These are phyloP conservation scores for Danio aesculapii DNA, from an alignment of 2,797 vertebrate species.

Conservation along the genomic window DNA sequence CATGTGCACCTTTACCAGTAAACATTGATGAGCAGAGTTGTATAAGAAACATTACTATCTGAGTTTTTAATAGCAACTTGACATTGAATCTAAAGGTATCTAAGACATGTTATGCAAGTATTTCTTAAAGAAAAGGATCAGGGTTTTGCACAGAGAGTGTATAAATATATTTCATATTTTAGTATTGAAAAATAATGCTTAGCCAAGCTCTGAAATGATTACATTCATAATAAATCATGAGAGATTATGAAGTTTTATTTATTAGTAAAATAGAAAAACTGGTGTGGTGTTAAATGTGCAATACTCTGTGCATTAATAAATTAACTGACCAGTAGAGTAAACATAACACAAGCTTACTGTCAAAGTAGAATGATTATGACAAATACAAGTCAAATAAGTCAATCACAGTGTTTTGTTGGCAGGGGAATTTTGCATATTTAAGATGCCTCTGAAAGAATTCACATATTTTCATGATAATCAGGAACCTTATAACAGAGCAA, in stretches of 20 bases:
- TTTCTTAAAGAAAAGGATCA: neutral
- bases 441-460: neutral
- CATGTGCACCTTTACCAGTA: neutral
- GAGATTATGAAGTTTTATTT: neutral
- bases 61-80: neutral
- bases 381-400: neutral
- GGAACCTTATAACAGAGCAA: neutral
- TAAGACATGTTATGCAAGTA: neutral
- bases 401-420: neutral
- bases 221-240: neutral
- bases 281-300: neutral
- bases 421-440: conserved; percentile 8
- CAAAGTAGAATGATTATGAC: neutral
- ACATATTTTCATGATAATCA: neutral
- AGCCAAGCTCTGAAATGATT: neutral
- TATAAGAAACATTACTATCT: neutral
- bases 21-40: neutral
- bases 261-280: neutral
- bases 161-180: neutral
- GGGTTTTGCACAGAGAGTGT: neutral
- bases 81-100: neutral
- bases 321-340: conserved; percentile 6
- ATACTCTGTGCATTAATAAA: neutral
- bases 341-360: neutral
- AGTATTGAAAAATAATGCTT: neutral